Evolutionary conservation across 1,140 invertebrate species (phyloP).

Genomic region (Teleopsis dalmanni): DNA sequence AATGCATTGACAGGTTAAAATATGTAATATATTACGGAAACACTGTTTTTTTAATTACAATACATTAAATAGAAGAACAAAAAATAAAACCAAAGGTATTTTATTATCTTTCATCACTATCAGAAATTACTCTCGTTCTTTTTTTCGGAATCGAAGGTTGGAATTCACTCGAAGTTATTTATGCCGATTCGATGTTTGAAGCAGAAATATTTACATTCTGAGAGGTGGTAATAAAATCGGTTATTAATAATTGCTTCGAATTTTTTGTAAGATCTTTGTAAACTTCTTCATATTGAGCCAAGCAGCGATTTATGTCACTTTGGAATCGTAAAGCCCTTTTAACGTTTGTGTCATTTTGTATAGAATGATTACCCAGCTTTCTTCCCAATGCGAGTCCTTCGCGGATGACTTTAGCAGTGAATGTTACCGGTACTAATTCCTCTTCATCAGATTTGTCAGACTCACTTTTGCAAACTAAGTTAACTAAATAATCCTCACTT

Average conservation of each 20-base stretch:
- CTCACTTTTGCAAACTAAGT: slow-evolving; percentile 5
- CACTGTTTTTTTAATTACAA: no score
- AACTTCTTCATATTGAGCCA: slow-evolving; percentile 5
- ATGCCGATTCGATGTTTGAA: no score
- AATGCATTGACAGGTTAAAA: no score
- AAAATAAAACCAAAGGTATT: no score
- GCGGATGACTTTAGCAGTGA: slow-evolving; percentile 10
- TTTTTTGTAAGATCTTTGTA: slow-evolving; percentile 7
- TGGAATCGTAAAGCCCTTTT: slow-evolving; percentile 6
- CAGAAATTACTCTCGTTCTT: no score
- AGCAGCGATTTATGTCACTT: background rate
- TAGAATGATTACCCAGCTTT: slow-evolving; percentile 11
- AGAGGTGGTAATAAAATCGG: background rate
- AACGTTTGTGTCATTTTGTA: slow-evolving; percentile 9
- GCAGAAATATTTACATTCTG: no score
- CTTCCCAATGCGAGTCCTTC: slow-evolving; percentile 9
- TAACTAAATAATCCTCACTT: slow-evolving; percentile 10
- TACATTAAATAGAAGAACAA: no score
- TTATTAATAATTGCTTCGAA: background rate
- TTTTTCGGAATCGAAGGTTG: no score
- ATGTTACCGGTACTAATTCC: background rate
- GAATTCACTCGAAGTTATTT: no score
- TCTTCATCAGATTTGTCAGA: slow-evolving; percentile 9
- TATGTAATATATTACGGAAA: no score
- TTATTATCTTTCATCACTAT: no score